Evolutionary conservation across 1,140 invertebrate genomes (phyloP).

Genomic region (Plodia interpunctella): DNA sequence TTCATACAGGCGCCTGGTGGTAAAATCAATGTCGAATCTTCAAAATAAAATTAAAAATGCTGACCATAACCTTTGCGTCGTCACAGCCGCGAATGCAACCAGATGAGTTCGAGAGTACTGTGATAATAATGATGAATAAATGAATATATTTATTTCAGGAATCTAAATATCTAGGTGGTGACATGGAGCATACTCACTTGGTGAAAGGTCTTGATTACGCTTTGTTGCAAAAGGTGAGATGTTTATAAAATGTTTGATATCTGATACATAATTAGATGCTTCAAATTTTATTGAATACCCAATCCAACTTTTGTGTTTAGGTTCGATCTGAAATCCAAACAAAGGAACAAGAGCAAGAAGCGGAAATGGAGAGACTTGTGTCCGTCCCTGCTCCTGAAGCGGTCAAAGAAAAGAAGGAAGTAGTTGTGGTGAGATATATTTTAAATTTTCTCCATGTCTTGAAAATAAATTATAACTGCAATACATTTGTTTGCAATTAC

Average conservation of each 20-base stretch:
- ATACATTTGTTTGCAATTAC: not conserved
- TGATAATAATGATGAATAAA: too few relatives aligned
- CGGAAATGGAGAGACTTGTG: conserved; percentile 87
- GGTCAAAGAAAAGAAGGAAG: conserved; percentile 79
- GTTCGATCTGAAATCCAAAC: conserved; percentile 86
- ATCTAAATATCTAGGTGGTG: conserved; percentile 99
- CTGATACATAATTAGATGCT: too few relatives aligned
- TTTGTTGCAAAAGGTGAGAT: conserved; percentile 94
- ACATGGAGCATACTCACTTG: conserved; percentile 99
- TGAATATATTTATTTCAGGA: conserved; percentile 77
- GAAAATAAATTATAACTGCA: not conserved
- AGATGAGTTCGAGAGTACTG: too few relatives aligned
- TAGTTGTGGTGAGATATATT: conserved; percentile 76
- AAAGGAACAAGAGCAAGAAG: conserved; percentile 90
- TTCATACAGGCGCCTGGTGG: too few relatives aligned
- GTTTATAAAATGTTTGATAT: not conserved
- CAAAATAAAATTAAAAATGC: too few relatives aligned
- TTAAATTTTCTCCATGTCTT: not conserved
- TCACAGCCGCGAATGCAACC: too few relatives aligned
- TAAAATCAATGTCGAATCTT: too few relatives aligned
- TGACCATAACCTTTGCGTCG: too few relatives aligned
- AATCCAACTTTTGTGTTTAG: conserved; percentile 23
- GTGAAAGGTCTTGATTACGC: conserved; percentile 99
- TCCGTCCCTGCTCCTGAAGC: conserved; percentile 73
- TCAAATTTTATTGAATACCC: too few relatives aligned